Conservation (phyloP, 2,888 invertebrate species). For the Pterostichus madidus region DNA sequence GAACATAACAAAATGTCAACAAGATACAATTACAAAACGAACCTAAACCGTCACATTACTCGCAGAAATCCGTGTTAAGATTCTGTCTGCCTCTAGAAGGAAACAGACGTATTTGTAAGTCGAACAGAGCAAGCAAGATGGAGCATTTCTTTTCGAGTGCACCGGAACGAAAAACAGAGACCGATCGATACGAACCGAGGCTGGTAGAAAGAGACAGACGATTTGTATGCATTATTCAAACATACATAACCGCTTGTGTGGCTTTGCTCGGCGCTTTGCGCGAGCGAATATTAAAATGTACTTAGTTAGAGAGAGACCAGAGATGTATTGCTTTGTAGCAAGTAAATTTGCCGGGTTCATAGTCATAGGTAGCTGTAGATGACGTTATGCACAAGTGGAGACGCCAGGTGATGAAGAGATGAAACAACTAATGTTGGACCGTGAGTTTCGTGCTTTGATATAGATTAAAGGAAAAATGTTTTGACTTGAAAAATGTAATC, state of each 20-base stretch:
- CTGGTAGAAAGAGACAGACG: slow-evolving; percentile 33
- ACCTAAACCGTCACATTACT: slow-evolving; percentile 58
- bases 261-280: slow-evolving; percentile 50
- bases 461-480: slow-evolving; percentile 39
- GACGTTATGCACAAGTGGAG: slow-evolving; percentile 11
- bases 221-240: slow-evolving; percentile 61
- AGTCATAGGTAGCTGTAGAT: slow-evolving; percentile 15
- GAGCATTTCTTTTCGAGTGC: neutral
- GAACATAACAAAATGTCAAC: slow-evolving; percentile 51
- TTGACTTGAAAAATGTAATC: slow-evolving; percentile 34
- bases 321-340: slow-evolving; percentile 10
- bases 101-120: slow-evolving; percentile 9
- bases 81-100: neutral
- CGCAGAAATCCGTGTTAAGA: slow-evolving; percentile 42
- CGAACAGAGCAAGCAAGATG: slow-evolving; percentile 1
- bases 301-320: slow-evolving; percentile 33
- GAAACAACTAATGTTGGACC: slow-evolving; percentile 14
- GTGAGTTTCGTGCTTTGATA: slow-evolving; percentile 19
- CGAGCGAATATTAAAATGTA: slow-evolving; percentile 61
- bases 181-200: slow-evolving; percentile 14
- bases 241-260: slow-evolving; percentile 49
- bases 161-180: slow-evolving; percentile 3
- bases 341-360: slow-evolving; percentile 3
- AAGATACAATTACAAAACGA: slow-evolving; percentile 59
- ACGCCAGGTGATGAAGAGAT: slow-evolving; percentile 3